phyloP scores from a whole-genome alignment of 2,888 invertebrate species.

The Alsophila aescularia region DNA sequence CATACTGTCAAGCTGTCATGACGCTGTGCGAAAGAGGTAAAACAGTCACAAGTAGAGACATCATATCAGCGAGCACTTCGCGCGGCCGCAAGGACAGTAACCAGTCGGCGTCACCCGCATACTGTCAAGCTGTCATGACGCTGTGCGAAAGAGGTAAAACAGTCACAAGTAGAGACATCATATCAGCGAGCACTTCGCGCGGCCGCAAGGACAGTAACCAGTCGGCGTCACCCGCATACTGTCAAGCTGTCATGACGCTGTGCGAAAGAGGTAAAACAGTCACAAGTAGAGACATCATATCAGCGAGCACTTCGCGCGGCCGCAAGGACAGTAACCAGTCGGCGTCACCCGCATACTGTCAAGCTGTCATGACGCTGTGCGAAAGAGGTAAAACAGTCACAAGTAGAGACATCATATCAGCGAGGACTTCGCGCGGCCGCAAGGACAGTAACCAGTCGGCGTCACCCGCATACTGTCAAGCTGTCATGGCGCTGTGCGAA shows the following conservation, averaged over 20 bases:
- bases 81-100: background rate
- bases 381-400: too few species aligned
- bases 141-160: background rate
- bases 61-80: too few species aligned
- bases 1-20: constrained; percentile 54
- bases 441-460: constrained; percentile 27
- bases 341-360: too few species aligned
- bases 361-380: too few species aligned
- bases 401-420: too few species aligned
- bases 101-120: background rate
- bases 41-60: too few species aligned
- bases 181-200: too few species aligned
- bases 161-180: too few species aligned
- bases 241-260: background rate
- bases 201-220: background rate
- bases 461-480: constrained; percentile 46
- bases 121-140: background rate
- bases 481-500: constrained; percentile 54
- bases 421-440: constrained; percentile 59
- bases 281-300: background rate
- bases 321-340: too few species aligned
- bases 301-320: too few species aligned
- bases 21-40: constrained; percentile 57
- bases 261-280: background rate
- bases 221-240: background rate